Evolutionary conservation across 2,113 vertebrate species (phyloP).

Genomic region (Corvus cornix): DNA sequence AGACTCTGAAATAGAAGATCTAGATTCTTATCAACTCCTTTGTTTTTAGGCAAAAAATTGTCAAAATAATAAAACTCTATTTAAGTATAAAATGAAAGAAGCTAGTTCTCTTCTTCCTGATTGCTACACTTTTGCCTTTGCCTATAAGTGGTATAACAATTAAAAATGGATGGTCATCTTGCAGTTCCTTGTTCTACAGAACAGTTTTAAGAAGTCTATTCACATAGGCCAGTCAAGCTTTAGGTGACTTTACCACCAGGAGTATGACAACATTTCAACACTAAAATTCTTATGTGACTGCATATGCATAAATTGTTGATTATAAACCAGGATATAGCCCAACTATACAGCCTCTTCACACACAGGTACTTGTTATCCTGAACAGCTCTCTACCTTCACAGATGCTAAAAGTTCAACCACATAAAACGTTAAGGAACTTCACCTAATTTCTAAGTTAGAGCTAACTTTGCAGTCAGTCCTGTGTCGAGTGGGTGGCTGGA

Average conservation of each 20-base stretch:
- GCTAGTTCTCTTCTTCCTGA: not conserved
- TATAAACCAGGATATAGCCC: not conserved
- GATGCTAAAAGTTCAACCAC: not conserved
- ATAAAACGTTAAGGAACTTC: not conserved
- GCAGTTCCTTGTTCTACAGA: not conserved
- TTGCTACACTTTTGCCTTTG: not conserved
- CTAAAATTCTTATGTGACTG: not conserved
- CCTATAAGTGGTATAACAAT: not conserved
- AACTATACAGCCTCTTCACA: not conserved
- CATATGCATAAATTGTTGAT: not conserved
- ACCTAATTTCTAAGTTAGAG: not conserved
- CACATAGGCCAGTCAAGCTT: not conserved
- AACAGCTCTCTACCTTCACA: not conserved
- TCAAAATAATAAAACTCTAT: not conserved
- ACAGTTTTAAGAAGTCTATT: not conserved
- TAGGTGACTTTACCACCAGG: not conserved
- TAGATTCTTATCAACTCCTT: not conserved
- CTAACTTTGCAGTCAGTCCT: not conserved
- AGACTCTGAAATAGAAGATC: not conserved
- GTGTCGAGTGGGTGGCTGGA: not conserved
- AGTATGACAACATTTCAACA: not conserved
- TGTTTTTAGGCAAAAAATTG: not conserved
- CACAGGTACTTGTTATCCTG: not conserved
- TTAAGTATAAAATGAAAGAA: not conserved
- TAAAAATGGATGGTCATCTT: not conserved